Evolutionary conservation across 2,888 invertebrate species (phyloP), one percentile per base, ranked within the genome.

Genomic region (Hesperia comma): DNA sequence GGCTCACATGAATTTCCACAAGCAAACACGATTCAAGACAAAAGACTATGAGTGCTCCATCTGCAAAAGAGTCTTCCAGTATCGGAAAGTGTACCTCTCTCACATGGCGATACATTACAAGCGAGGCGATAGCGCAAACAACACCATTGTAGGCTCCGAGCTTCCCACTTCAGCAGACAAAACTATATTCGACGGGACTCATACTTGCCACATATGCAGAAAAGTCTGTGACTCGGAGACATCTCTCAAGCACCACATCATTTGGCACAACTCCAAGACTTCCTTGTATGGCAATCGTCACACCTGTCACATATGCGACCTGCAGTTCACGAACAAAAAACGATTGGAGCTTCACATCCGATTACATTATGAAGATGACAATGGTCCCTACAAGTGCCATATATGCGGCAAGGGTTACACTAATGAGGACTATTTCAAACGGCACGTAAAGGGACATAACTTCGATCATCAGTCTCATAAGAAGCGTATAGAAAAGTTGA

Each of bases 401-500:
- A 79, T 93, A 1, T 94, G 94, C 71, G 90, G 90, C 7, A 94
- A 94, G 70, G 92, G 90, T 0, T 94, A 86, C 79, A 94, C 88
- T 2, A 93, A 93, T 40, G 93, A 93, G 68, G 87, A 87, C 5
- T 94, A 93, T 74, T 85, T 82, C 72, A 86, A 86, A 46, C 85
- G 85, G 6, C 94, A 94, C 63, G 74, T 92, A 3, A 94, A 93
- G 70, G 92, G 93, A 1, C 94, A 94, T 76, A 94, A 92, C 70
- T 92, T 93, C 61, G 91, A 91, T 68, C 76, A 90, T 70, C 84
- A 84, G 43, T 85, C 85, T 0, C 91, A 91, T 64, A 84, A 90
- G 68, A 88, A 88, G 67, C 79, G 90, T 10, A 81, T 90, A 53
- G 91, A 87, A 49, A 90, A 84, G 61, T 77, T 91, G 7, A 78